phyloP scores from a whole-genome alignment of 2,888 invertebrate genomes.

The Ecliptopera silaceata region DNA sequence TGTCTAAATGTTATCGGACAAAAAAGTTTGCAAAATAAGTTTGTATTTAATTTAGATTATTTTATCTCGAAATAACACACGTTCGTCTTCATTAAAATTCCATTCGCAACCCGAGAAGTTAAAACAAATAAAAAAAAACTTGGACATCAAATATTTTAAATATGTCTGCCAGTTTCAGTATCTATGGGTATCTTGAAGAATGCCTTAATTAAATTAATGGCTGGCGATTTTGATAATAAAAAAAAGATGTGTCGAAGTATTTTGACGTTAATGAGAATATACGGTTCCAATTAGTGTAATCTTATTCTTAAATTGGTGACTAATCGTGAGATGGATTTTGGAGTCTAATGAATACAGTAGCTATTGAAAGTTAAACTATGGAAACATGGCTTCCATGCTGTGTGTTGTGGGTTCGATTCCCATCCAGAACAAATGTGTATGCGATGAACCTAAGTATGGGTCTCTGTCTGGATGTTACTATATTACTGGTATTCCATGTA shows the following conservation, averaged over 20 bases:
- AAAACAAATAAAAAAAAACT: constrained; percentile 55
- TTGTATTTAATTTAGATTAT: constrained; percentile 4
- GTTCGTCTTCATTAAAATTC: constrained; percentile 73
- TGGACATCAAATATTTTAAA: constrained; percentile 57
- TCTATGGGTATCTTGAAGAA: constrained; percentile 69
- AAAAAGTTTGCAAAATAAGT: background rate
- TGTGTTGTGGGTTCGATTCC: too few relatives aligned
- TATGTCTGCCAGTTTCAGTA: constrained; percentile 60
- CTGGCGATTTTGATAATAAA: constrained; percentile 64
- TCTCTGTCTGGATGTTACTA: too few relatives aligned
- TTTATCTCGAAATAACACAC: constrained; percentile 1
- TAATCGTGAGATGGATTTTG: constrained; percentile 23
- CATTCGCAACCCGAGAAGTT: constrained; percentile 54
- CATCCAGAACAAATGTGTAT: too few relatives aligned
- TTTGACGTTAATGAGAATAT: constrained; percentile 74
- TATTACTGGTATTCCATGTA: too few relatives aligned
- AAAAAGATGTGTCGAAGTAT: constrained; percentile 60
- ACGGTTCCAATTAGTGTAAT: constrained; percentile 42
- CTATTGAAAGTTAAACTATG: too few relatives aligned
- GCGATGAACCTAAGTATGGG: too few relatives aligned
- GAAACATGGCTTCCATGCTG: too few relatives aligned
- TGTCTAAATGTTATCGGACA: too few relatives aligned
- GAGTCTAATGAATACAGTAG: background rate
- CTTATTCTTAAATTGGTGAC: constrained; percentile 25
- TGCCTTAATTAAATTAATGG: constrained; percentile 80